phyloP scores from a whole-genome alignment of 2,113 vertebrate species.

The Nyctibius bracteatus region DNA sequence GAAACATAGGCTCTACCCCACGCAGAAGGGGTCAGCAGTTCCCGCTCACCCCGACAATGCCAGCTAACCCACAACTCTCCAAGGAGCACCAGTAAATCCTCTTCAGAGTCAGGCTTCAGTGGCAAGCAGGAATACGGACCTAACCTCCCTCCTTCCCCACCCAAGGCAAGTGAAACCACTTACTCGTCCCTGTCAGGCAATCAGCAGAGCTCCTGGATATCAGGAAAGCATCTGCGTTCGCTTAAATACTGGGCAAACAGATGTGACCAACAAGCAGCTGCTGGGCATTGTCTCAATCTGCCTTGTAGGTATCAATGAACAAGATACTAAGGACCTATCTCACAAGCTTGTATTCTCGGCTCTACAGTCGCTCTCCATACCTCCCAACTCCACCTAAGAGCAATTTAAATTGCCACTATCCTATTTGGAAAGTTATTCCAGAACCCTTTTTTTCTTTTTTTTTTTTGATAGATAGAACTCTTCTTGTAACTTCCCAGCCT shows the following conservation, averaged over 20 bases:
- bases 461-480: neutral
- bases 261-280: neutral
- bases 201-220: neutral
- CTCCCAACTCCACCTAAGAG: neutral
- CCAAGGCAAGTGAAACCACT: neutral
- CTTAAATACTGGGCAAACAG: neutral
- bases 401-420: neutral
- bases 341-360: neutral
- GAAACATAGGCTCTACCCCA: neutral
- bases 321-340: neutral
- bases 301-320: neutral
- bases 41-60: neutral
- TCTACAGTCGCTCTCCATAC: accelerated
- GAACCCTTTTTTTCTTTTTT: neutral
- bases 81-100: neutral
- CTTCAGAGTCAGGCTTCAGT: neutral
- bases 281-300: neutral
- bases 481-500: neutral
- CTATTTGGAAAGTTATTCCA: neutral
- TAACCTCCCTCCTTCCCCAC: neutral
- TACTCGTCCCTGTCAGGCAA: neutral
- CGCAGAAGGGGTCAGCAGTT: neutral
- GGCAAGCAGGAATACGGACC: neutral
- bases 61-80: neutral
- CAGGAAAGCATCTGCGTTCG: neutral